Base-by-base conservation (phyloP, 2,888 invertebrate species). In the Phrixothrix hirtus region DNA sequence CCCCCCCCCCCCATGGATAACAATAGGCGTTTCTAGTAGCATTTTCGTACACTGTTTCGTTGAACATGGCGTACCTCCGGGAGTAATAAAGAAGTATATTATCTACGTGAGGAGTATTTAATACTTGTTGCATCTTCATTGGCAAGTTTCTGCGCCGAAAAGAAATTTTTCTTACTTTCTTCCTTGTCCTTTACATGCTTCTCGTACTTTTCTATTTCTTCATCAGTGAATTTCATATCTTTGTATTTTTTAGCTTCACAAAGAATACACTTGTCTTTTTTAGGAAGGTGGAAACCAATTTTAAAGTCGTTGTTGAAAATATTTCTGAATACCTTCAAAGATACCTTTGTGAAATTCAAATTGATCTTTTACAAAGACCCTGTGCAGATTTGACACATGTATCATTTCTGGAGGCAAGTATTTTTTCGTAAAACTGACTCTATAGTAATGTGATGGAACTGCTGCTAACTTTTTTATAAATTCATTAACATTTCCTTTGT, bases 371-470 rank as follows among this genome's bases (percentile, higher is more conserved):
- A 14, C 27, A 39, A 29, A 29, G 13, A 29, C 25, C 14, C 27
- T 26, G 12, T n/a, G n/a, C n/a, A n/a, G n/a, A n/a, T n/a, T n/a
- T 29, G 29, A 26, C n/a, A 13, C 27, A 30, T 41, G 29, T 41
- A 16, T 15, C 10, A 37, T 26, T n/a, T 37, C 10, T 1, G 17
- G 5, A 2, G 37, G 12, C 17, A 37, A 37, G 11, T 37, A 30
- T 27, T 30, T 41, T 15, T 12, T 2, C 30, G 16, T 7, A 10
- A 30, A 30, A n/a, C 15, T 29, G n/a, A 15, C 30, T 11, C 41
- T 13, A 41, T 16, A 41, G 10, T 41, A 41, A 30, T 41, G 41
- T 15, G 29, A 41, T n/a, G 29, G 41, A 29, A 41, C 31, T 30
- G 29, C 41, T 10, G 30, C 30, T 7, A 41, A 14, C 11, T 29